Base-by-base conservation (phyloP, 2,888 invertebrate species). In the Drosophila helvetica region DNA sequence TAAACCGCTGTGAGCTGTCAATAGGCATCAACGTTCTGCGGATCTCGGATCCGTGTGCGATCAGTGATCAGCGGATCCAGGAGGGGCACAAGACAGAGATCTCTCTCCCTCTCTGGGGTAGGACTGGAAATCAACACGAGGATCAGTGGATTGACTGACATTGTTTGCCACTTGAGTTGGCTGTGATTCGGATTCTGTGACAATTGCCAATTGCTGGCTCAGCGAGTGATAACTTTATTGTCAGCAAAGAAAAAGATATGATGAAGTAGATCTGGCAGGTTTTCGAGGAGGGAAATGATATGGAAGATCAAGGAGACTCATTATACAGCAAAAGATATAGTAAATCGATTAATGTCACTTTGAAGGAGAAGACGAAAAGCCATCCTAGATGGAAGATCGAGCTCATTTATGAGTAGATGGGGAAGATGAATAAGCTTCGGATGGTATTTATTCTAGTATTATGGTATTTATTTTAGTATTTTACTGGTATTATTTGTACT, bases 1-100 rank as follows among this genome's bases (percentile, higher is more conserved):
- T 90, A 89, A 90, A 89, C 89, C 90, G 89, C 90, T 90, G 89
- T 84, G 89, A 89, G 90, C 90, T 89, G 89, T 89, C 89, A 89
- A 89, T 89, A 89, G 89, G 86, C 80, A 89, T 90, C 90, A 89
- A 80, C 79, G 86, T 82, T 68, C 72, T 38, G 71, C 57, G 51
- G 38, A 15, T 38, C 38, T n/a, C 38, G 7, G 15, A 38, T 38
- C 38, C 38, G 74, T 69, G 51, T 55, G 59, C 57, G 58, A 69
- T 51, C 38, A 30, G 56, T 63, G 51, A 69, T 47, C 57, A n/a
- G 70, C 48, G 17, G 18, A 66, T 55, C 57, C 8, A 12, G 43
- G 15, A 12, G 43, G 15, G 22, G 53, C n/a, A 55, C 27, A 52
- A 47, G 46, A 22, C 47, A 45, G 45, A 12, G 43, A 57, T 42